Conservation (phyloP, 2,113 vertebrate species). For the Hemichromis elongatus region DNA sequence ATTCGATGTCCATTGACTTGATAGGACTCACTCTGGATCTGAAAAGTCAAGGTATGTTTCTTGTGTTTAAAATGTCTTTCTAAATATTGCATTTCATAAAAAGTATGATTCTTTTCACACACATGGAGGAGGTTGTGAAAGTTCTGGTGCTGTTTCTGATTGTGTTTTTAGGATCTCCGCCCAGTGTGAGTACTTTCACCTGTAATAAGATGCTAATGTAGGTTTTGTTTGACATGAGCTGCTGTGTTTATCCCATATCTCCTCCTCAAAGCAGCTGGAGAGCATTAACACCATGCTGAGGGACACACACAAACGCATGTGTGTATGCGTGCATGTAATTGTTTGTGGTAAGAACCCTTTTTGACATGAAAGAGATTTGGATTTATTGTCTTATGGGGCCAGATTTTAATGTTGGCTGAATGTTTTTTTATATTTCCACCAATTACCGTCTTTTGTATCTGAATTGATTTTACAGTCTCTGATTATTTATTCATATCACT, state of each 20-base stretch:
- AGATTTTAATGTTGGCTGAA: neutral
- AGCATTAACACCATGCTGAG: slow-evolving; percentile 29
- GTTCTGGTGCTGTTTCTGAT: neutral
- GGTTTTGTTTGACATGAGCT: neutral
- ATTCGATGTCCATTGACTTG: neutral
- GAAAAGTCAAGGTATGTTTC: neutral
- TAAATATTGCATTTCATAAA: neutral
- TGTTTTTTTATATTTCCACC: neutral
- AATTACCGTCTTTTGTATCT: fast-evolving
- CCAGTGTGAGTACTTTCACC: neutral
- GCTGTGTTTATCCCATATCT: neutral
- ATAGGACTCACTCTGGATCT: neutral
- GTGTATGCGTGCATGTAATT: neutral
- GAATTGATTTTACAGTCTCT: neutral
- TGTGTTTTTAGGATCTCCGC: neutral
- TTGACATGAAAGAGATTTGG: neutral
- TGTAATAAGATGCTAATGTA: neutral
- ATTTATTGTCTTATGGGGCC: neutral
- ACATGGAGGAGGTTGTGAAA: neutral
- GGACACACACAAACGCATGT: neutral
- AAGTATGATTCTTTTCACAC: neutral
- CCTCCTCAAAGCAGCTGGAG: slow-evolving; percentile 24
- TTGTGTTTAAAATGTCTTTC: neutral
- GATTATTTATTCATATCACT: neutral
- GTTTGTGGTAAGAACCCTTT: neutral